These are phyloP conservation scores for Drosophila saltans DNA, from an alignment of 1,140 invertebrate species.

Conservation along the genomic window DNA sequence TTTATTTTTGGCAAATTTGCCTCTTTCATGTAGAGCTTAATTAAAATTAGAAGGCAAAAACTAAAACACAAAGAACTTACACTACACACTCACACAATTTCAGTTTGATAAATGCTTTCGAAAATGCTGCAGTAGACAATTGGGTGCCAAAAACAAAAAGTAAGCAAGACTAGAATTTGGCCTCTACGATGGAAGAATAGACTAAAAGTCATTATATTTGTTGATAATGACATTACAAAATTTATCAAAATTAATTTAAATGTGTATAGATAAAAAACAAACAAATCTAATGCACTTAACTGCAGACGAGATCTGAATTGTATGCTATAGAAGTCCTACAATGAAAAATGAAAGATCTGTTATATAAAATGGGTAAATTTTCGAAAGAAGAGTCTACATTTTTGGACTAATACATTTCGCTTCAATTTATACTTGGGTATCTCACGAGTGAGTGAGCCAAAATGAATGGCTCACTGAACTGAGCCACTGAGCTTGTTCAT, in stretches of 20 bases:
- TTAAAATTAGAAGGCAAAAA: conserved; percentile 50
- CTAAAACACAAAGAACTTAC: background rate
- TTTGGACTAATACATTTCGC: too few species aligned
- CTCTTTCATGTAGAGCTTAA: conserved; percentile 35
- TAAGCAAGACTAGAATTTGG: conserved; percentile 9
- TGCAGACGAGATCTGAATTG: background rate
- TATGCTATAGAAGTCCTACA: too few species aligned
- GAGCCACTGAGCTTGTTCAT: too few species aligned
- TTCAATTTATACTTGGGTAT: too few species aligned
- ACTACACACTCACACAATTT: background rate
- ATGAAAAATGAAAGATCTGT: too few species aligned
- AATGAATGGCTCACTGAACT: too few species aligned
- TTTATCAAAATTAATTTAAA: background rate
- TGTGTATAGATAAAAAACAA: too few species aligned
- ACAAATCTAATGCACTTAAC: background rate
- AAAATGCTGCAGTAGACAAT: conserved; percentile 52
- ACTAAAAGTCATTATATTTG: conserved; percentile 5
- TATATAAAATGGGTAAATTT: too few species aligned
- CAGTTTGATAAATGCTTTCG: background rate
- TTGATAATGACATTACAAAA: background rate
- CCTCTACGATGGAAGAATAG: background rate
- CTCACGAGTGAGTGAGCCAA: too few species aligned
- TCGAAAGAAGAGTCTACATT: too few species aligned
- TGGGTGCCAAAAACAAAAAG: conserved; percentile 23
- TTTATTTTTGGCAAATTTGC: conserved; percentile 41